Evolutionary conservation across 1,140 invertebrate genomes (phyloP).

Genomic region (Calosoma granatense): DNA sequence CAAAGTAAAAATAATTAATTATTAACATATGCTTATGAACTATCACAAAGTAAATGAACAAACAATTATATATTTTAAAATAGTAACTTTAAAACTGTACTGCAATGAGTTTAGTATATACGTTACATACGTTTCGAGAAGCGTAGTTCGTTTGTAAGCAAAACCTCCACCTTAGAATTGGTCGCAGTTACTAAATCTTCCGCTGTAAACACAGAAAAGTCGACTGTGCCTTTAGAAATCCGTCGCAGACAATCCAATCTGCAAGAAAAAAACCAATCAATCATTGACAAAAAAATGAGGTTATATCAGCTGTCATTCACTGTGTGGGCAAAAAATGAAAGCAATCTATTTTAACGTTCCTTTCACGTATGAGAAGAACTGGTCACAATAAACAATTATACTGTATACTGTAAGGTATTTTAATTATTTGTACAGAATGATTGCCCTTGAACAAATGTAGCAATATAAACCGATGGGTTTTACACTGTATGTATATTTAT

Average conservation of each 20-base stretch:
- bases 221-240: conserved; percentile 60
- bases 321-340: too few relatives aligned
- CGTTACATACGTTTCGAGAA: conserved; percentile 35
- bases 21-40: conserved; percentile 10
- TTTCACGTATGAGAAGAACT: too few relatives aligned
- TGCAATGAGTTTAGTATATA: too few relatives aligned
- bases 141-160: conserved; percentile 59
- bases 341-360: too few relatives aligned
- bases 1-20: conserved; percentile 21
- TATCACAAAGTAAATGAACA: too few relatives aligned
- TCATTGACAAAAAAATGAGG: too few relatives aligned
- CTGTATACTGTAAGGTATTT: not conserved
- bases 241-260: conserved; percentile 66
- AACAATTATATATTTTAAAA: conserved; percentile 15
- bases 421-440: not conserved
- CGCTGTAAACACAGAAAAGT: conserved; percentile 71
- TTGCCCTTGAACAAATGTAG: too few relatives aligned
- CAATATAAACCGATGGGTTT: not conserved
- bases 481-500: not conserved
- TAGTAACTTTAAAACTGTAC: conserved; percentile 10
- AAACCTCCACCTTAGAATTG: conserved; percentile 50
- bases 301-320: too few relatives aligned
- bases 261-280: conserved; percentile 21
- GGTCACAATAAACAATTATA: not conserved
- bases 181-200: conserved; percentile 68